Evolutionary conservation across 1,140 invertebrate species (phyloP), one percentile per base, ranked within the genome.

Genomic region (Chrysopa pallens): DNA sequence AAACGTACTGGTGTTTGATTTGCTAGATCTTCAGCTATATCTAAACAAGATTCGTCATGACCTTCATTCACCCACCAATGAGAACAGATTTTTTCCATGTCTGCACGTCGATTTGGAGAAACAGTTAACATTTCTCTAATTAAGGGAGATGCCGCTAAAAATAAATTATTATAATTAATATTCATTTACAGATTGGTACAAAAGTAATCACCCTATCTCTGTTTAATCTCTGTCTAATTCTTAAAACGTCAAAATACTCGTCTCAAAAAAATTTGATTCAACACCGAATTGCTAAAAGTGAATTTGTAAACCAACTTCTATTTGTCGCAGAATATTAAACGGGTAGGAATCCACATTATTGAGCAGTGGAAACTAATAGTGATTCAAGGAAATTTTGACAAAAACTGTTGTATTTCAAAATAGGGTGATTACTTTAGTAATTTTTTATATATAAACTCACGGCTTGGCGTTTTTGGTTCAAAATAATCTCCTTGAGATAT

Each of bases 401-500:
- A n/a, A n/a, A n/a, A n/a, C n/a, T n/a, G n/a, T n/a, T n/a, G n/a
- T n/a, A n/a, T n/a, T n/a, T n/a, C n/a, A n/a, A n/a, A n/a, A n/a
- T 35, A 13, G 33, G 33, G 9, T 35, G 4, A 13, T 35, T 35
- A 35, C 28, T 23, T 9, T 27, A 4, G 23, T 27, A 36, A 11
- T 1, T 7, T 42, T 36, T 44, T 47, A n/a, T 36, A 49, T 14
- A 14, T 4, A 8, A 46, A 70, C 78, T 67, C 63, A 91, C 87
- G 78, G 48, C 94, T 95, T 29, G 87, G 87, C 53, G 80, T 86
- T 51, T 90, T 84, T 9, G 94, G 94, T 64, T 98, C 92, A 57
- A 89, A 96, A 64, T 97, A 98, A 62, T 94, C 89, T 4, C 92
- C 92, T 56, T 85, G 79, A 44, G 91, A 93, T 54, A 99, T 98